Evolutionary conservation across 2,113 vertebrate species (phyloP).

Genomic region (Martes martes): DNA sequence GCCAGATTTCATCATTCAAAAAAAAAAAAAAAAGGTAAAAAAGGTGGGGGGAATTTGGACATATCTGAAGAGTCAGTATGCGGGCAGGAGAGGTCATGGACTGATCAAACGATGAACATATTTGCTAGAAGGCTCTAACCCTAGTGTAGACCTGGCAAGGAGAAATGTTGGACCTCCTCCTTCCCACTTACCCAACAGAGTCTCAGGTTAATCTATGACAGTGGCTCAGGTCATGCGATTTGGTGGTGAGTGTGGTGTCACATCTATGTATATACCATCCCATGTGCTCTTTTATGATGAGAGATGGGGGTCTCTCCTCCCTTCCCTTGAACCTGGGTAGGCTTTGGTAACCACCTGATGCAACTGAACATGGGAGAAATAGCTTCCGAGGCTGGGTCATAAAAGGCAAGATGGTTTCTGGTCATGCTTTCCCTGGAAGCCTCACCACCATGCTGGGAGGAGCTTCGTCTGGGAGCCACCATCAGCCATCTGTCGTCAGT

Average conservation of each 20-base stretch:
- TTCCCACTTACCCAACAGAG: background rate
- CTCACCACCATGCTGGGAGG: background rate
- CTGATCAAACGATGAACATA: background rate
- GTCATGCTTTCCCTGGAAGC: background rate
- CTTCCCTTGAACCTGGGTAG: background rate
- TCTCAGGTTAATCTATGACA: background rate
- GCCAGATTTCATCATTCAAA: background rate
- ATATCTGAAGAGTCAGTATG: background rate
- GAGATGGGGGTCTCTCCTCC: background rate
- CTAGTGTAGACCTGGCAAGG: background rate
- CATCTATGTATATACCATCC: background rate
- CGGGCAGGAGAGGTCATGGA: background rate
- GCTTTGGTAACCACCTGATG: background rate
- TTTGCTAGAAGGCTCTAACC: background rate
- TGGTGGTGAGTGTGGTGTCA: background rate
- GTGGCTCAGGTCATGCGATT: background rate
- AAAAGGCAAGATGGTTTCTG: background rate
- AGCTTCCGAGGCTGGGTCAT: background rate
- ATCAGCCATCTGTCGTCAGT: accelerated
- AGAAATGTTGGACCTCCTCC: background rate
- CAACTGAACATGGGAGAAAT: background rate
- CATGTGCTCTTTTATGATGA: background rate
- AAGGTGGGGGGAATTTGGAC: background rate
- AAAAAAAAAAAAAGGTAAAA: background rate
- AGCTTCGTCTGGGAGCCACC: background rate